Conservation (phyloP, 2,113 vertebrate species). For the Tachuris rubrigastra region DNA sequence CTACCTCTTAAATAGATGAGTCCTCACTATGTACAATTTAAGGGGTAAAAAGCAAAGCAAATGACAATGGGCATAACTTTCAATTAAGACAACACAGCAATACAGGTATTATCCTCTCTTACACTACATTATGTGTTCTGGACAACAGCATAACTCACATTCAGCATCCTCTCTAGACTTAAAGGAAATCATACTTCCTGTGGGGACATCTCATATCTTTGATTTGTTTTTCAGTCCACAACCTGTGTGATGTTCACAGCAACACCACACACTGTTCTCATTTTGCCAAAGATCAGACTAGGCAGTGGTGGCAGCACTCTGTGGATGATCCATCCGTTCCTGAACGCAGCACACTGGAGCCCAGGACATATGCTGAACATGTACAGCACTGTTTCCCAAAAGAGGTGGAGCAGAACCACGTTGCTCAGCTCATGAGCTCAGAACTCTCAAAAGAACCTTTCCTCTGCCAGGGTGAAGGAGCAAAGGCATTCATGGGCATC, state of each 20-base stretch:
- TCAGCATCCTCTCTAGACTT: neutral
- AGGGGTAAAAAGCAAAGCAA: neutral
- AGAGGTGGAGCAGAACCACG: accelerated
- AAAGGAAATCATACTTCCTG: neutral
- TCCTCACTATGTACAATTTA: neutral
- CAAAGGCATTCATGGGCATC: accelerated
- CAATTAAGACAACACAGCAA: neutral
- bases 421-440: no score
- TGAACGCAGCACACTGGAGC: accelerated
- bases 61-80: neutral
- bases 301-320: neutral
- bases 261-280: accelerated
- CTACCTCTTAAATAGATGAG: neutral
- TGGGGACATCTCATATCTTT: neutral
- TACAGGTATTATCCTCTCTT: neutral
- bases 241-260: neutral
- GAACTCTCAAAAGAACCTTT: neutral
- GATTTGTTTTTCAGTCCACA: neutral
- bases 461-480: neutral
- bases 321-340: neutral
- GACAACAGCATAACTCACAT: neutral
- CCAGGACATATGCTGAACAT: accelerated
- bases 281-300: accelerated
- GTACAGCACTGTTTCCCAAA: accelerated
- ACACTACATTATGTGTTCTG: neutral